These are phyloP conservation scores for Cetonia aurata DNA, from an alignment of 2,888 invertebrate species.

Conservation along the genomic window DNA sequence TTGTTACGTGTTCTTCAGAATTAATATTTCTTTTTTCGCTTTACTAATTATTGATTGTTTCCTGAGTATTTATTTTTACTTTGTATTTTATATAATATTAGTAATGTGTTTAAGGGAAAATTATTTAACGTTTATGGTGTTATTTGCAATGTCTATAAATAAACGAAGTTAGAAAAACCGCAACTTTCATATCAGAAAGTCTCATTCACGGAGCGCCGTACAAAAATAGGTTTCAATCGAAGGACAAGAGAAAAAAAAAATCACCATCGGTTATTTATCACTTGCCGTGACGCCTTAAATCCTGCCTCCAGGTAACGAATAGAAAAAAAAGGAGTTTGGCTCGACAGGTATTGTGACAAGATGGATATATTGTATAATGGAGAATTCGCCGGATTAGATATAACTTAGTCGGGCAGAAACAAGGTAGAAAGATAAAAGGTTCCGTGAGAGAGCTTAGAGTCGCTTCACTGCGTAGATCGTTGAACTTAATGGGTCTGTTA, in stretches of 20 bases:
- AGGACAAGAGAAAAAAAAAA: not conserved
- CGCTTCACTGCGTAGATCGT: conserved; percentile 23
- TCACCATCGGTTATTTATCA: conserved; percentile 10
- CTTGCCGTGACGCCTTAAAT: conserved; percentile 1
- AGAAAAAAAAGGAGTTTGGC: not conserved
- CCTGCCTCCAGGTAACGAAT: no score
- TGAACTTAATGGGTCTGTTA: conserved; percentile 27
- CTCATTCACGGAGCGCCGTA: not conserved
- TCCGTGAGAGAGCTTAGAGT: conserved; percentile 2
- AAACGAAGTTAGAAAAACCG: conserved; percentile 2
- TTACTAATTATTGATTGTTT: no score
- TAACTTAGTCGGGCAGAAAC: conserved; percentile 3
- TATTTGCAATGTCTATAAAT: no score
- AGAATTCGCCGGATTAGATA: conserved; percentile 31
- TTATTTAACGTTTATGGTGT: no score
- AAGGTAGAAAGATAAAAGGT: conserved; percentile 23
- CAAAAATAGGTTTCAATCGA: no score
- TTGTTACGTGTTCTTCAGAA: no score
- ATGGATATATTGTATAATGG: conserved; percentile 33
- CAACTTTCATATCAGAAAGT: not conserved
- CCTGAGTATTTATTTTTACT: no score
- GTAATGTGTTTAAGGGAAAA: no score
- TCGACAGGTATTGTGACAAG: conserved; percentile 22
- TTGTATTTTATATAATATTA: no score
- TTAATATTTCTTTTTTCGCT: no score